A percentile compares a stretch with the other conserved stretches of the same genome.
These are phyloP conservation scores for Cyphomyrmex costatus DNA, from an alignment of 1,140 invertebrate genomes.

Conservation along the genomic window DNA sequence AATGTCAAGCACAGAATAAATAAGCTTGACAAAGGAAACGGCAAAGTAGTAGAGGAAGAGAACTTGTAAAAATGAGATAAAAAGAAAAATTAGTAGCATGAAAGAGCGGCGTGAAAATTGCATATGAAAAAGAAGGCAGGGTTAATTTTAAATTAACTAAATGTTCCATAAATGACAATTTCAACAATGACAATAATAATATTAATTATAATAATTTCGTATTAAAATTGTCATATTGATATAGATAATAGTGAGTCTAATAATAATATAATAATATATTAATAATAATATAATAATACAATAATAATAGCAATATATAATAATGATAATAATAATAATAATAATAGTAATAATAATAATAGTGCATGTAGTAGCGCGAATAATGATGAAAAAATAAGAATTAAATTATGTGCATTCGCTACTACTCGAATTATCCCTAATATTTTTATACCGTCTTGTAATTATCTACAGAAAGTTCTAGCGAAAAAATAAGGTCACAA, in stretches of 20 bases:
- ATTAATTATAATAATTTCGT: constrained; percentile 69
- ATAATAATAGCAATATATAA: constrained; percentile 65
- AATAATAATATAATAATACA: constrained; percentile 65
- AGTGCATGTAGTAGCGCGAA: constrained; percentile 73
- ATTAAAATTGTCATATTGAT: constrained; percentile 52
- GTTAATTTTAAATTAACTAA: constrained; percentile 64
- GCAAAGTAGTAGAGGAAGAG: background rate
- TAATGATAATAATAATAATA: constrained; percentile 72
- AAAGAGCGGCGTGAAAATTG: constrained; percentile 34
- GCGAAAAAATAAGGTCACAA: constrained; percentile 50
- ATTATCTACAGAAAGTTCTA: constrained; percentile 72
- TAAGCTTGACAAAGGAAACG: constrained; percentile 16
- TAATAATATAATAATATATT: constrained; percentile 71
- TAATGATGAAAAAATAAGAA: constrained; percentile 66
- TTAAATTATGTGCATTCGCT: constrained; percentile 73
- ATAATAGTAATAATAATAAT: constrained; percentile 73
- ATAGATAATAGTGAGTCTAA: constrained; percentile 71
- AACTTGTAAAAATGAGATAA: background rate
- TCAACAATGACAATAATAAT: constrained; percentile 63
- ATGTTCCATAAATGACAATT: constrained; percentile 51
- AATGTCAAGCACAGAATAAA: constrained; percentile 35
- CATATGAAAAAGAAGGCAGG: constrained; percentile 6
- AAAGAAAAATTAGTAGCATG: constrained; percentile 16
- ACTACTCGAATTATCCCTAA: constrained; percentile 65
- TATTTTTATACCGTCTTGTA: constrained; percentile 54